Base-by-base conservation (phyloP, 2,888 invertebrate genomes). In the Camptogramma bilineatum region DNA sequence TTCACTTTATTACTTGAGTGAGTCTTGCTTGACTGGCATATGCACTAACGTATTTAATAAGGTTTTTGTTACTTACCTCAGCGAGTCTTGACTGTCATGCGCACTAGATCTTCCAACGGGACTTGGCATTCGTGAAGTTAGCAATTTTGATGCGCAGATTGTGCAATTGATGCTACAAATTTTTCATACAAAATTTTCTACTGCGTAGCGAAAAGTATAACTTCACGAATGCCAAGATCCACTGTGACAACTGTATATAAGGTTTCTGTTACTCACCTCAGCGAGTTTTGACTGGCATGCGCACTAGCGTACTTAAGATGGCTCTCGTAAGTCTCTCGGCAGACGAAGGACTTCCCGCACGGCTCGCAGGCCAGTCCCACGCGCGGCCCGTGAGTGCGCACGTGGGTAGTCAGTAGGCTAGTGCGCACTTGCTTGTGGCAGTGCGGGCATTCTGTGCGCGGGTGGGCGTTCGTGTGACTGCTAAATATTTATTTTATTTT, bases 271-370 rank as follows among this genome's bases (percentile, higher is more conserved):
- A 28, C 13, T 55, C 2, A 56, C 58, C 52, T 52, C 1, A 46
- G 13, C 0, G 17, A 68, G 16, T 84, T 82, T 0, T n/a, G 56
- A 0, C 70, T 69, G 0, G 86, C 85, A 51, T 89, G 90, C 2
- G 81, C 81, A 4, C 68, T 73, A 0, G 88, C 81, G 24, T 87
- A 86, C 66, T 86, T 88, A 0, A 90, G 62, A 42, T 90, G 90
- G 21, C 85, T 82, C 5, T 86, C 85, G 62, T 89, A 90, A 0
- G 87, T 86, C 0, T 85, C 86, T 0, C 80, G 70, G 21, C 85
- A 85, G 0, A 83, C 82, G 70, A 89, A 89, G 0, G 66, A 68
- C 62, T 86, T 86, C 54, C 80, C 78, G 58, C 90, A 90, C 31
- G 76, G 79, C 2, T 62, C 73, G 61, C 90, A 89, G 0, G 69